Evolutionary conservation across 2,888 invertebrate species (phyloP), one percentile per base, ranked within the genome.

Genomic region (Cosmorhoe ocellata): DNA sequence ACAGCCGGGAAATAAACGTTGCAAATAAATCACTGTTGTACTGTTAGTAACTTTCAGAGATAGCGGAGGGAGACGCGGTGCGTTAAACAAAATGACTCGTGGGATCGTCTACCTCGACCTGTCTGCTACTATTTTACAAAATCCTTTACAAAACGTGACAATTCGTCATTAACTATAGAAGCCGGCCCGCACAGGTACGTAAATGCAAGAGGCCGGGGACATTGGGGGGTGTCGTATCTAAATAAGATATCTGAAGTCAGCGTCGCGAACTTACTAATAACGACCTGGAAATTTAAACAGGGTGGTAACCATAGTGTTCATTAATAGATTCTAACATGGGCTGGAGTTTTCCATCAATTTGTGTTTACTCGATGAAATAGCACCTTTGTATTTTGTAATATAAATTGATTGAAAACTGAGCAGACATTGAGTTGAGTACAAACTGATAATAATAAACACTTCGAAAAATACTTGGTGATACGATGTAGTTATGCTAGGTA

Each of bases 201-300:
- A 88, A 89, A 88, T 87, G 88, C 86, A 80, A 71, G 74, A 71
- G 76, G 78, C 82, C 82, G 70, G 71, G 70, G 73, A 78, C 73
- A 69, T 71, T 67, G 74, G 64, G 74, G 64, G 76, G 70, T 73
- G 78, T 74, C 64, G 83, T 79, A 79, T 79, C 76, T 79, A 87
- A 84, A 83, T 68, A 80, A 73, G 70, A 82, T 73, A 70, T 79
- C 78, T 79, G 82, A 71, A 77, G 81, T 79, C 86, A 79, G 82
- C 89, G 66, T 78, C 87, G 75, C 81, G 77, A 65, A 76, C 84
- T 83, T 84, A 85, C 81, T 90, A 91, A 89, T 87, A 90, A 81
- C 90, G 91, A 91, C 91, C 91, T 91, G 91, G 75, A 91, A 91
- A 88, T 80, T 86, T 86, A 90, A 91, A 91, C 76, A 90, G 71